These are phyloP conservation scores for Dryas iulia DNA, from an alignment of 1,140 invertebrate genomes.

Conservation along the genomic window DNA sequence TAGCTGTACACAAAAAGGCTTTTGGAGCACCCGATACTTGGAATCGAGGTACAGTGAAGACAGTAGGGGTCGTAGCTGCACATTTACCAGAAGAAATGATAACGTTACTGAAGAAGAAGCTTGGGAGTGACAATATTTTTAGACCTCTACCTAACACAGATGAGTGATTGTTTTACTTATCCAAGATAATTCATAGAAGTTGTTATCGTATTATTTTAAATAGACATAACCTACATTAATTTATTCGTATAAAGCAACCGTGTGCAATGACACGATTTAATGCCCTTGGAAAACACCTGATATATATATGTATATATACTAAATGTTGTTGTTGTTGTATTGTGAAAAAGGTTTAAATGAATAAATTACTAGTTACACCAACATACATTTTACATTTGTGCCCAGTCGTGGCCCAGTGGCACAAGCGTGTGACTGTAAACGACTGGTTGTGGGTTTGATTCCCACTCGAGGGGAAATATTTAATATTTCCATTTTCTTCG, in stretches of 20 bases:
- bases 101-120: neutral
- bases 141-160: neutral
- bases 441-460: too few species aligned
- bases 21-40: conserved; percentile 68
- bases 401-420: too few species aligned
- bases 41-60: conserved; percentile 50
- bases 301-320: too few species aligned
- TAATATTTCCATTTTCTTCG: too few species aligned
- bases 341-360: neutral
- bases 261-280: neutral
- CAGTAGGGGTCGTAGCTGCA: conserved; percentile 55
- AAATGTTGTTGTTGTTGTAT: neutral
- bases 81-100: conserved; percentile 44
- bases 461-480: too few species aligned
- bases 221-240: neutral
- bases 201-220: too few species aligned
- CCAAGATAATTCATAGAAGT: too few species aligned
- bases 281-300: conserved; percentile 9
- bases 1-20: conserved; percentile 61
- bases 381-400: too few species aligned
- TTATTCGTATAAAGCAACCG: neutral
- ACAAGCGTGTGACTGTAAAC: too few species aligned
- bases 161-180: too few species aligned
- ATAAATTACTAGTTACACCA: neutral
- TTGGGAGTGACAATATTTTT: neutral